These are phyloP conservation scores for Goniozus legneri DNA, from an alignment of 1,140 invertebrate species.

Conservation along the genomic window DNA sequence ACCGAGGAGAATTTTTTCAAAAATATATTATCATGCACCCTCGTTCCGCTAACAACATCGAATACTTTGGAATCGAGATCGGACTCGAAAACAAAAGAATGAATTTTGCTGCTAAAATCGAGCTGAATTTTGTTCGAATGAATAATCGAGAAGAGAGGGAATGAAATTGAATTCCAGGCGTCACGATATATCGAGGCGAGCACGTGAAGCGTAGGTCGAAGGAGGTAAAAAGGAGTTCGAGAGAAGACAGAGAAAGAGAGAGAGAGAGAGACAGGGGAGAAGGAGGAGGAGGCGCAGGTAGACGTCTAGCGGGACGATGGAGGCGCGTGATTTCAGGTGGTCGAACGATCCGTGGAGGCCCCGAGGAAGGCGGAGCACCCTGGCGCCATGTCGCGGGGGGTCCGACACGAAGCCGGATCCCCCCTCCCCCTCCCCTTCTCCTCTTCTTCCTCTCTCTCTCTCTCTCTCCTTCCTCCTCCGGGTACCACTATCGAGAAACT, in stretches of 20 bases:
- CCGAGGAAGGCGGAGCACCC: slow-evolving; percentile 47
- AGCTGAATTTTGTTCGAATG: no score
- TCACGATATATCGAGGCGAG: no score
- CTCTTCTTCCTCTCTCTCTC: slow-evolving; percentile 1
- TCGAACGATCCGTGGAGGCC: slow-evolving; percentile 19
- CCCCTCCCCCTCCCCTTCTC: background rate
- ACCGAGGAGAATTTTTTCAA: no score
- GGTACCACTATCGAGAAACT: background rate
- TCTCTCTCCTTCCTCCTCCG: background rate
- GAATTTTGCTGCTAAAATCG: no score
- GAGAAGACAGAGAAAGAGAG: background rate
- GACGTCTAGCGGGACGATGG: slow-evolving; percentile 11
- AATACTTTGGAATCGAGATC: no score
- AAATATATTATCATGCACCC: no score
- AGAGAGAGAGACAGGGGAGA: slow-evolving; percentile 2
- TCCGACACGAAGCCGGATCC: slow-evolving; percentile 33
- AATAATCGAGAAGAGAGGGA: no score
- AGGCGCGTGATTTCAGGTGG: slow-evolving; percentile 17
- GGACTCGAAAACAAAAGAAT: no score
- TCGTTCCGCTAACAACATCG: no score
- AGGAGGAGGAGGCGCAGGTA: slow-evolving; percentile 13
- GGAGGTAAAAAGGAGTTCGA: background rate
- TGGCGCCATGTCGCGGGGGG: slow-evolving; percentile 56
- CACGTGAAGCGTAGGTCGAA: no score
- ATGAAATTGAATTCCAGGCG: no score